Percentiles rank a stretch among this genome's conserved stretches.
Conservation (phyloP, 2,797 vertebrate species). For the Sebastes jordani region DNA sequence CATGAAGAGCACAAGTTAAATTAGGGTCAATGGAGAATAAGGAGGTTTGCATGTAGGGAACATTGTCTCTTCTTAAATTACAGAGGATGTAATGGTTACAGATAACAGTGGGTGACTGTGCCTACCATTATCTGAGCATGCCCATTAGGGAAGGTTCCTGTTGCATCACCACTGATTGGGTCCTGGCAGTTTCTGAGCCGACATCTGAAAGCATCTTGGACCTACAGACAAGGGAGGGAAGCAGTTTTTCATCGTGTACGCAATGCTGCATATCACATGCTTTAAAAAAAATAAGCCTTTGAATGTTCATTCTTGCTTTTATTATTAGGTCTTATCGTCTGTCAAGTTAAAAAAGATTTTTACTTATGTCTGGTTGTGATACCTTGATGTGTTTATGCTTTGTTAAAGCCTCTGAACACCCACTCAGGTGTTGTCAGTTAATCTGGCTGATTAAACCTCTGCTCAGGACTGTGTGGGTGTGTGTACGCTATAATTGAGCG, state of each 20-base stretch:
- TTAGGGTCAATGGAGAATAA: conserved; percentile 50
- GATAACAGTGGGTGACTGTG: conserved; percentile 34
- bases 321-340: background rate
- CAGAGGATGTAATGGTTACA: conserved; percentile 34
- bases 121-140: conserved; percentile 99
- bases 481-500: too few relatives aligned
- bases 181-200: conserved; percentile 98
- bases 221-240: conserved; percentile 75
- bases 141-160: conserved; percentile 98
- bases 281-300: background rate
- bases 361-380: background rate
- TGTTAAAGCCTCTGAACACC: background rate
- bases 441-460: too few relatives aligned
- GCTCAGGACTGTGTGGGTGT: too few relatives aligned
- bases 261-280: background rate
- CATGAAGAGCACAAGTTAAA: conserved; percentile 51
- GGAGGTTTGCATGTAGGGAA: conserved; percentile 29
- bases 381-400: background rate
- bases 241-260: background rate
- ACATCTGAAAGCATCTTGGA: conserved; percentile 99
- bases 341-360: background rate
- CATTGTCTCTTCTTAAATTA: conserved; percentile 47
- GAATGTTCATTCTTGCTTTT: background rate
- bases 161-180: conserved; percentile 95
- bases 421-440: too few relatives aligned